Conservation (phyloP, 2,113 vertebrate genomes). For the Protomyctophum bolini region DNA sequence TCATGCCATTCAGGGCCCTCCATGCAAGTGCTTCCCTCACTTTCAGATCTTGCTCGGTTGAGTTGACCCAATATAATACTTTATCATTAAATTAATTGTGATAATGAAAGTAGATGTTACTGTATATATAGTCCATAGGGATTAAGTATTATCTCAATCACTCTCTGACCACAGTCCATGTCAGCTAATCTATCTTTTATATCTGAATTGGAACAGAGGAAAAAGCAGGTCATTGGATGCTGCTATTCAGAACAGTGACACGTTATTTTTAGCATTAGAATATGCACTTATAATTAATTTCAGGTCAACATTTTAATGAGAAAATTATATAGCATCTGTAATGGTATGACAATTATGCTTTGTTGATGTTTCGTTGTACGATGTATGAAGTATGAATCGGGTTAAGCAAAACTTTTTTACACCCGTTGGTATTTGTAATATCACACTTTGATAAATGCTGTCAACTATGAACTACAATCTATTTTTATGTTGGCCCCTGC, state of each 20-base stretch:
- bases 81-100: slow-evolving; percentile 20
- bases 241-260: no score
- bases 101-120: neutral
- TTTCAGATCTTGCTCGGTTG: no score
- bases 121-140: slow-evolving; percentile 11
- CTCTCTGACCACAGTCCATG: slow-evolving; percentile 9
- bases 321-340: slow-evolving; percentile 12
- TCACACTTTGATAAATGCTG: slow-evolving; percentile 8
- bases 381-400: no score
- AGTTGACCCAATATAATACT: no score
- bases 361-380: slow-evolving; percentile 4
- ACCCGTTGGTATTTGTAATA: no score
- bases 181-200: neutral
- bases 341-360: slow-evolving; percentile 1
- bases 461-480: no score
- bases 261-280: neutral
- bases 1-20: no score
- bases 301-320: slow-evolving; percentile 13
- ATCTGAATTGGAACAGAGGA: slow-evolving; percentile 17
- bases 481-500: no score
- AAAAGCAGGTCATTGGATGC: slow-evolving; percentile 25
- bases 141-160: slow-evolving; percentile 30
- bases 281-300: neutral
- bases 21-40: no score
- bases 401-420: no score